Evolutionary conservation across 2,797 vertebrate species (phyloP).

Genomic region (Clarias platycephalus): DNA sequence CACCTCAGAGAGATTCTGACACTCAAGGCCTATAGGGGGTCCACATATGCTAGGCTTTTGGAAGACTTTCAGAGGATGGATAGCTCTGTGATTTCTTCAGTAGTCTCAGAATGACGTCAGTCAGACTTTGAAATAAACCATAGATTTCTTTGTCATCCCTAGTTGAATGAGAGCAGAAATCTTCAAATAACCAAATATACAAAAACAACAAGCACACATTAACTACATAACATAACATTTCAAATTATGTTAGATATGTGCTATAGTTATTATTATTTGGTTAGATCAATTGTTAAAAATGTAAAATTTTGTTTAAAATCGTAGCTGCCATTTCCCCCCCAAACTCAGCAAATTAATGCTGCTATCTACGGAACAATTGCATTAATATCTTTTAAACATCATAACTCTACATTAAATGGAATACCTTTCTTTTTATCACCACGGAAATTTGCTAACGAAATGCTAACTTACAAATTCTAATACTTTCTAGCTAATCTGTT

Average conservation of each 20-base stretch:
- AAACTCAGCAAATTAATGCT: not conserved
- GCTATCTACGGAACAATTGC: too few relatives aligned
- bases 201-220: not conserved
- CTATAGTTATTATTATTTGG: not conserved
- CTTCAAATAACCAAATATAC: not conserved
- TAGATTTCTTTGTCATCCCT: not conserved
- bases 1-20: slow-evolving; percentile 28
- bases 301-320: too few relatives aligned
- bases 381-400: not conserved
- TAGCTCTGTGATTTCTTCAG: slow-evolving; percentile 1
- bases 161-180: not conserved
- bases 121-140: slow-evolving; percentile 17
- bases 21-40: slow-evolving; percentile 13
- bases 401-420: not conserved
- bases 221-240: not conserved
- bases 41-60: slow-evolving; percentile 3
- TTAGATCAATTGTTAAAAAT: not conserved
- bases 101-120: slow-evolving; percentile 18
- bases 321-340: too few relatives aligned
- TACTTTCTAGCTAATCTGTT: not conserved
- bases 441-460: not conserved
- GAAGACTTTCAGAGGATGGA: slow-evolving; percentile 25
- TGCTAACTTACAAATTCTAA: not conserved
- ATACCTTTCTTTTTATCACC: not conserved
- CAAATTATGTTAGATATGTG: not conserved